These are phyloP conservation scores for Athene cunicularia DNA, from an alignment of 2,113 vertebrate genomes.

Conservation along the genomic window DNA sequence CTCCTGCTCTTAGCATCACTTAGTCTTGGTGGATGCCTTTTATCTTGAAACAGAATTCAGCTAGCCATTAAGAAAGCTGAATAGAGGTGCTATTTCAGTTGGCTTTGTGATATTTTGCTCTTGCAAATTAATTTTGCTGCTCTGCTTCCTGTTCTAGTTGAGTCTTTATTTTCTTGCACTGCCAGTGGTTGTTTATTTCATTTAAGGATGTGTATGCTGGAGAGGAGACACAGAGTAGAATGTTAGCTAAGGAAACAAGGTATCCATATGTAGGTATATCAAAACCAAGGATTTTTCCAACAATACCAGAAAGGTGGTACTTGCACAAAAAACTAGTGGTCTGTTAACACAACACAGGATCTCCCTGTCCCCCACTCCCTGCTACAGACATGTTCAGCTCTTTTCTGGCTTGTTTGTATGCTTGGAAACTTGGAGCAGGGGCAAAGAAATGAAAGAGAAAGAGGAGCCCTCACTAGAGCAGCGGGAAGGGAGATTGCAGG, in stretches of 20 bases:
- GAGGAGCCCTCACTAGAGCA: neutral
- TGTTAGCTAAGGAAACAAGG: neutral
- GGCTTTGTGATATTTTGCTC: neutral
- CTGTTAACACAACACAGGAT: neutral
- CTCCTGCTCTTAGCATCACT: constrained; percentile 11
- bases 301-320: neutral
- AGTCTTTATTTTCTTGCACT: neutral
- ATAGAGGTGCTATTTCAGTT: neutral
- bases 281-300: neutral
- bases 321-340: neutral
- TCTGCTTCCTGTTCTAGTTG: neutral
- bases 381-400: neutral
- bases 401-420: neutral
- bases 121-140: neutral
- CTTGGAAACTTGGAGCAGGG: neutral
- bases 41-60: constrained; percentile 23
- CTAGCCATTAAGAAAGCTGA: neutral
- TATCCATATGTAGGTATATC: neutral
- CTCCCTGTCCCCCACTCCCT: neutral
- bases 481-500: neutral
- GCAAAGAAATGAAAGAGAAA: neutral
- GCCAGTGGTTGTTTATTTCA: neutral
- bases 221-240: neutral
- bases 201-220: neutral
- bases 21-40: constrained; percentile 18